Evolutionary conservation across 2,888 invertebrate genomes (phyloP).

Genomic region (Pollenia amentaria): DNA sequence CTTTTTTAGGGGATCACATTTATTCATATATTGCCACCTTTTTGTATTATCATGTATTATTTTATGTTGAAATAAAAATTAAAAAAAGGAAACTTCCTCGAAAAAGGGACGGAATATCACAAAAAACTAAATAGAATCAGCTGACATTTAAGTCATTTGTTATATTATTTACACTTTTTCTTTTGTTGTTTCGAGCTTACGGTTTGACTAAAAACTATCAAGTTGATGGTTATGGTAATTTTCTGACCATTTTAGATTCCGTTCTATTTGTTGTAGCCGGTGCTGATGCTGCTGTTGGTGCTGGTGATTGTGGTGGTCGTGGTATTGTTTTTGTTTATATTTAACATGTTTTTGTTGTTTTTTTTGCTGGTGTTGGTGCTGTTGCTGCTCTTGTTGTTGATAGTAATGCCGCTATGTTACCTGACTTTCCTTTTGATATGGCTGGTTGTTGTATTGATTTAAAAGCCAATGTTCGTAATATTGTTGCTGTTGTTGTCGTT

Average conservation of each 20-base stretch:
- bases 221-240: slow-evolving; percentile 57
- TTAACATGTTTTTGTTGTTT: slow-evolving; percentile 43
- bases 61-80: too few relatives aligned
- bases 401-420: slow-evolving; percentile 61
- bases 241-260: slow-evolving; percentile 68
- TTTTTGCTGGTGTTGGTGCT: slow-evolving; percentile 16
- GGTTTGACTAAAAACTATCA: slow-evolving; percentile 24
- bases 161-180: slow-evolving; percentile 71
- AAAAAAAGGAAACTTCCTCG: not conserved
- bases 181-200: slow-evolving; percentile 79
- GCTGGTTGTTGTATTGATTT: slow-evolving; percentile 57
- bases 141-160: slow-evolving; percentile 60
- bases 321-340: slow-evolving; percentile 42
- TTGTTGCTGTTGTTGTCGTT: slow-evolving; percentile 48
- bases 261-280: slow-evolving; percentile 76
- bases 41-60: too few relatives aligned
- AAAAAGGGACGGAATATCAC: not conserved
- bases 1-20: too few relatives aligned
- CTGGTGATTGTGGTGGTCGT: slow-evolving; percentile 19
- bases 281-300: slow-evolving; percentile 49
- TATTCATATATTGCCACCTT: too few relatives aligned
- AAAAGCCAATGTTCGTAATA: slow-evolving; percentile 60
- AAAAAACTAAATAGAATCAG: slow-evolving; percentile 5
- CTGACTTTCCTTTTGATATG: slow-evolving; percentile 28
- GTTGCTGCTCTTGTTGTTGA: slow-evolving; percentile 7